Percentiles rank a stretch among this genome's conserved stretches.
phyloP scores from a whole-genome alignment of 2,888 invertebrate genomes.

The Baccha elongata region DNA sequence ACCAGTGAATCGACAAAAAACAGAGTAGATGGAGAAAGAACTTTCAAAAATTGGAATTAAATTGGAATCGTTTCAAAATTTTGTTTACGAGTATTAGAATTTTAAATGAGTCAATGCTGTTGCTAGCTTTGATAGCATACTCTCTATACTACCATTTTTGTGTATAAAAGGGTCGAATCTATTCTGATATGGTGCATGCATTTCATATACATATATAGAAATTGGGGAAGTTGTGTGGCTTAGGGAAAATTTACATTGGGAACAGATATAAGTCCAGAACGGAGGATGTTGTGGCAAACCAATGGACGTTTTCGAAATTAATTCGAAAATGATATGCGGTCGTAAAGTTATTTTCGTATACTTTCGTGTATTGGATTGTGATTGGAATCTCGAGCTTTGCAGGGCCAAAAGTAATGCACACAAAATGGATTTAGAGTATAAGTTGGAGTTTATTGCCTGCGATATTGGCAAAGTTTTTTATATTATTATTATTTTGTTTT shows the following conservation, averaged over 20 bases:
- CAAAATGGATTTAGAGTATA: conserved; percentile 18
- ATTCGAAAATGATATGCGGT: conserved; percentile 72
- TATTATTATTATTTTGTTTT: too few relatives aligned
- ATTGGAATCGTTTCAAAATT: conserved; percentile 74
- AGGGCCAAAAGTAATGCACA: conserved; percentile 21
- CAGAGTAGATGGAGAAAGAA: conserved; percentile 16
- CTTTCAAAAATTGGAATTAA: conserved; percentile 73
- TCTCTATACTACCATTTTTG: neutral
- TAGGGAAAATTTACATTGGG: conserved; percentile 14
- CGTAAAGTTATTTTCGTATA: conserved; percentile 36
- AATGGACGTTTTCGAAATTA: conserved; percentile 68
- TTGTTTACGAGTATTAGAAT: conserved; percentile 72
- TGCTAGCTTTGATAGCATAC: conserved; percentile 44
- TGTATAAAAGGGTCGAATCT: neutral
- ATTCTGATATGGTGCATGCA: neutral
- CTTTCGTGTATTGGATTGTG: conserved; percentile 53
- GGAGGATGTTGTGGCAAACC: conserved; percentile 56
- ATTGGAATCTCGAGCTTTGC: conserved; percentile 59
- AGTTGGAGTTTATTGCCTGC: conserved; percentile 9
- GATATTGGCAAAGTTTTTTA: conserved; percentile 5
- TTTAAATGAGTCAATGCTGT: conserved; percentile 70
- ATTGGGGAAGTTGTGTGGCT: conserved; percentile 18
- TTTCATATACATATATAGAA: neutral
- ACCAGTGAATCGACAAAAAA: too few relatives aligned
- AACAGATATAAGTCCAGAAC: conserved; percentile 6